Evolutionary conservation across 2,113 vertebrate genomes (phyloP), one percentile per base, ranked within the genome.

Genomic region (Cheirogaleus medius): DNA sequence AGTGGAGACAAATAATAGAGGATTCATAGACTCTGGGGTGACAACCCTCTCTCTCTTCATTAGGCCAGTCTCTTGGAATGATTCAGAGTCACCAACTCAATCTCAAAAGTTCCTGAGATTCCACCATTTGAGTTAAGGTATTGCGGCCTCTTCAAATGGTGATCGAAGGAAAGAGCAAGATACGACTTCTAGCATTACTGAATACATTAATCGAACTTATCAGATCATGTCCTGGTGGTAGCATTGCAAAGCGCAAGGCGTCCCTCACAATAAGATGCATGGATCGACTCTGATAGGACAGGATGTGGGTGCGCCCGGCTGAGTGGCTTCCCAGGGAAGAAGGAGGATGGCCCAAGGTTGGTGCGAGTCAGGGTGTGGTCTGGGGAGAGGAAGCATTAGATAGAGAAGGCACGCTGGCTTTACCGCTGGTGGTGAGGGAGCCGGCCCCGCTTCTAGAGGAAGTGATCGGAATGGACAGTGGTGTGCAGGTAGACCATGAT

Each of bases 311-410:
- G 20, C 49, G 15, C 39, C 34, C 42, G 21, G n/a, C 0, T 8
- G 69, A 34, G 77, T 2, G 7, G 8, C 25, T 49, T 47, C 11
- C 15, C 0, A 4, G 42, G 69, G 20, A 44, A 37, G 68, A 25
- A 71, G 37, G 76, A 76, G 12, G 21, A 10, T 47, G 47, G 1
- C 37, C 18, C 47, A 1, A 20, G 3, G 8, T 2, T 10, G 3
- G 0, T 15, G 1, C 39, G 37, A 17, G 25, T 15, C 34, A n/a
- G 49, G 29, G 0, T 32, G 3, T 58, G 15, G 39, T 39, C 2
- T 8, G 21, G 9, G 12, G 76, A 87, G 54, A 13, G 21, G 68
- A 12, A 9, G 15, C 14, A 0, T 58, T 44, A 17, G 12, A 32
- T 15, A 34, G 27, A 0, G 56, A 37, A 29, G 39, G 27, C 8